A percentile compares a stretch with the other conserved stretches of the same genome.
phyloP scores from a whole-genome alignment of 2,797 vertebrate species.

The Tragopan temminckii region DNA sequence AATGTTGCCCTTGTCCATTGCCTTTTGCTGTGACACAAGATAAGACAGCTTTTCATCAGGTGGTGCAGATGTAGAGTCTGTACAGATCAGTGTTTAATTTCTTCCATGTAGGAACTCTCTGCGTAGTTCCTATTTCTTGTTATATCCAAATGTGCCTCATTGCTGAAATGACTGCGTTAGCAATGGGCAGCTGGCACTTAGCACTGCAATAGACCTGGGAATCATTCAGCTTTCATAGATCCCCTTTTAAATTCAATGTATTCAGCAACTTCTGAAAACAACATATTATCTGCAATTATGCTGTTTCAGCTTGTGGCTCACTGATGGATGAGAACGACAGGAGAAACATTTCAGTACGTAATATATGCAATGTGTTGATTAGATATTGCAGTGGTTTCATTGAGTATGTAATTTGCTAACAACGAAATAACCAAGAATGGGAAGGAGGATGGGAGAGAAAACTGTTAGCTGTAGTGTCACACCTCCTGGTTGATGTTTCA shows the following conservation, averaged over 20 bases:
- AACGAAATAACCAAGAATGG: not conserved
- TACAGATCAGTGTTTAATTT: not conserved
- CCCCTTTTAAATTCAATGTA: not conserved
- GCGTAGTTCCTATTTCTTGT: rapidly evolving
- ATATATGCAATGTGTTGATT: not conserved
- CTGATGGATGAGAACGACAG: not conserved
- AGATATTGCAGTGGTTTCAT: not conserved
- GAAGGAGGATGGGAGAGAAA: not conserved
- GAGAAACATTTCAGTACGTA: not conserved
- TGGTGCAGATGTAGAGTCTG: not conserved
- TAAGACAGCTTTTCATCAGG: not conserved
- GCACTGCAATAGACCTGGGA: not conserved
- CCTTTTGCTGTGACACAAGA: constrained; percentile 45
- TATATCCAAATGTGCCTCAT: not conserved
- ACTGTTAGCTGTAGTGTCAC: not conserved
- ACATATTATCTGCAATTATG: not conserved
- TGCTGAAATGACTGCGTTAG: not conserved
- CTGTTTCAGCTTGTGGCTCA: not conserved
- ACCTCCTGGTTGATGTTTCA: not conserved
- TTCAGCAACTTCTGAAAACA: not conserved
- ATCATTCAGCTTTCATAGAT: not conserved
- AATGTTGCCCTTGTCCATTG: constrained; percentile 35
- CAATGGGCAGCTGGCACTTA: not conserved
- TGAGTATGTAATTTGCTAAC: not conserved
- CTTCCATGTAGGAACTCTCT: not conserved